A percentile compares a stretch with the other conserved stretches of the same genome.
Conservation (phyloP, 1,140 invertebrate genomes). For the Agrilus planipennis region DNA sequence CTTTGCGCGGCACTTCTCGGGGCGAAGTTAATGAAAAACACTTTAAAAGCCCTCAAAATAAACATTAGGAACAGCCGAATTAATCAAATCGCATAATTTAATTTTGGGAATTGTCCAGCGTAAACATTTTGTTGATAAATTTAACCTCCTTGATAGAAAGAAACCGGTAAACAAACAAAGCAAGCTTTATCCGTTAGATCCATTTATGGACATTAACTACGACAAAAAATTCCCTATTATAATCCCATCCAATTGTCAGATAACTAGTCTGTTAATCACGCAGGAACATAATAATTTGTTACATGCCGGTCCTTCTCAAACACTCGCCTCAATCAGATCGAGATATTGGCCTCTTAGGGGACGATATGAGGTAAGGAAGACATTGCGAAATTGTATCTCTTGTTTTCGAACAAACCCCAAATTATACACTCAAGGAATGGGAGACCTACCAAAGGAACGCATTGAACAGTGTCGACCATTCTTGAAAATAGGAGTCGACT, state of each 20-base stretch:
- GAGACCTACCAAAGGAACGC: constrained; percentile 23
- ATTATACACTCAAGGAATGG: constrained; percentile 17
- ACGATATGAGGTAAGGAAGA: constrained; percentile 12
- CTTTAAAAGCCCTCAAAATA: neutral
- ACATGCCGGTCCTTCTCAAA: neutral
- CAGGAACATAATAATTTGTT: neutral
- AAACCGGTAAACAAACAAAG: neutral
- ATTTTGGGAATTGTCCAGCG: neutral
- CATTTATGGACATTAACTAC: neutral
- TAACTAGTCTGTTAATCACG: neutral
- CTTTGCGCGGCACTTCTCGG: neutral
- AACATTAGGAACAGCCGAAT: neutral
- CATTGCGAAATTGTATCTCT: constrained; percentile 11
- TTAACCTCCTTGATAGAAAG: neutral
- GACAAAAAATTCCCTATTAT: neutral
- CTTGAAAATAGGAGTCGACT: constrained; percentile 16
- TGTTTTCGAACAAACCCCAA: constrained; percentile 9
- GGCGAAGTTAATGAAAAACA: neutral
- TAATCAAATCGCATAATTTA: neutral
- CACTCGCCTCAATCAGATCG: neutral
- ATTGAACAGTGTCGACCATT: constrained; percentile 17
- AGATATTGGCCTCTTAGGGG: constrained; percentile 20
- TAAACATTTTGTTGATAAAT: neutral
- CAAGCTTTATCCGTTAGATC: neutral
- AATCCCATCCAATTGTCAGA: neutral